Evolutionary conservation across 2,113 vertebrate genomes (phyloP).

Genomic region (Dicerorhinus sumatrensis): DNA sequence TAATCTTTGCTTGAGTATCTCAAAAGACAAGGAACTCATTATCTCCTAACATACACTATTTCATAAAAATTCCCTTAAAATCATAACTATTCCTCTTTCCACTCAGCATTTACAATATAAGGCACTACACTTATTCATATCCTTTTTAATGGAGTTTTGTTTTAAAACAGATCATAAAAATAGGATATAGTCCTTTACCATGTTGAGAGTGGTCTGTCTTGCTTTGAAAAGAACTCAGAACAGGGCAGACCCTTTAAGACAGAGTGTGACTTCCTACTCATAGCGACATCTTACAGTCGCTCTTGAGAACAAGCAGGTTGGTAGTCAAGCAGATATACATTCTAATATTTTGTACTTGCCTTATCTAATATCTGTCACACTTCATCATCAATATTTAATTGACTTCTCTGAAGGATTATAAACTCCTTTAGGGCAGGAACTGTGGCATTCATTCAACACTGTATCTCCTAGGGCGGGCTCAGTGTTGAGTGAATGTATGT

Average conservation of each 20-base stretch:
- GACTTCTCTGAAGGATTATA: neutral
- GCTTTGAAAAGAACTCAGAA: constrained; percentile 47
- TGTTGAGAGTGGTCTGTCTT: neutral
- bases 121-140: neutral
- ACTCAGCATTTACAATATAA: constrained; percentile 4
- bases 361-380: neutral
- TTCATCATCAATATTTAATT: neutral
- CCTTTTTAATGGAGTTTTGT: constrained; percentile 23
- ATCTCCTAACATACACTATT: constrained; percentile 11
- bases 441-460: neutral
- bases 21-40: neutral
- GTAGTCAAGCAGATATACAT: neutral
- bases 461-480: neutral
- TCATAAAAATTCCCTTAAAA: constrained; percentile 40
- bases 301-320: neutral
- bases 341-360: neutral
- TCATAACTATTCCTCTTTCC: constrained; percentile 30
- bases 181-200: neutral
- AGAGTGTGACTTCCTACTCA: neutral
- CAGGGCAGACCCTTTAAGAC: neutral
- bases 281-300: neutral
- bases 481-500: neutral
- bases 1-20: constrained; percentile 9
- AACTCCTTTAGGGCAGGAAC: neutral
- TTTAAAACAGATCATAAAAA: constrained; percentile 54